These are phyloP conservation scores for Barnardius zonarius DNA, from an alignment of 2,113 vertebrate species.

Conservation along the genomic window DNA sequence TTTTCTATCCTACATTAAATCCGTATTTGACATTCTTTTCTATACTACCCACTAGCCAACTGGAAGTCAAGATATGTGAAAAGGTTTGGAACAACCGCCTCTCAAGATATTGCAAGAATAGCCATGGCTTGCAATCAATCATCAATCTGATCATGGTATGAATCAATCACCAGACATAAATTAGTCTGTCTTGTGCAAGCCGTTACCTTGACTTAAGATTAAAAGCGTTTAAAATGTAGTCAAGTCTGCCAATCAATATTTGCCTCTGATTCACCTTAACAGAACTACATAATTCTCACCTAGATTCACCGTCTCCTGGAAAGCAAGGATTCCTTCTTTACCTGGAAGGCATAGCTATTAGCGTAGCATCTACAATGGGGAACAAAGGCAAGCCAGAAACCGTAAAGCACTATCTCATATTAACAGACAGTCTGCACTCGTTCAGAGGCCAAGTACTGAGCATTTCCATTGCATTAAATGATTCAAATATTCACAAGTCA, in stretches of 20 bases:
- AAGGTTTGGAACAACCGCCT: neutral
- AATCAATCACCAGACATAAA: slow-evolving; percentile 30
- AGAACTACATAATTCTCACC: neutral
- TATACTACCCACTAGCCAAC: neutral
- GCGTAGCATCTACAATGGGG: neutral
- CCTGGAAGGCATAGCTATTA: neutral
- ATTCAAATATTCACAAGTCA: slow-evolving; percentile 5
- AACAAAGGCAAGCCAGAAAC: neutral
- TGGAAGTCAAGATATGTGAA: neutral
- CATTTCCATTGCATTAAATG: neutral
- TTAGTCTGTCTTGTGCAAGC: neutral
- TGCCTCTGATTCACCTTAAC: neutral
- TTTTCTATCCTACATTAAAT: neutral
- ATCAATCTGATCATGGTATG: neutral
- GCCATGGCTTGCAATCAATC: neutral
- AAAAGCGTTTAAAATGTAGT: neutral
- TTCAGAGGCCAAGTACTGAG: slow-evolving; percentile 3
- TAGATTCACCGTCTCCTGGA: neutral
- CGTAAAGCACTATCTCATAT: neutral
- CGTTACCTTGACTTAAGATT: neutral
- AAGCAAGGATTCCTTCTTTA: neutral
- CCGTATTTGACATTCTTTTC: neutral
- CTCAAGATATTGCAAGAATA: neutral
- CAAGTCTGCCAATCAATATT: neutral
- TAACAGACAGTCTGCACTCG: neutral